Evolutionary conservation across 2,113 vertebrate species (phyloP).

Genomic region (Petromus typicus): DNA sequence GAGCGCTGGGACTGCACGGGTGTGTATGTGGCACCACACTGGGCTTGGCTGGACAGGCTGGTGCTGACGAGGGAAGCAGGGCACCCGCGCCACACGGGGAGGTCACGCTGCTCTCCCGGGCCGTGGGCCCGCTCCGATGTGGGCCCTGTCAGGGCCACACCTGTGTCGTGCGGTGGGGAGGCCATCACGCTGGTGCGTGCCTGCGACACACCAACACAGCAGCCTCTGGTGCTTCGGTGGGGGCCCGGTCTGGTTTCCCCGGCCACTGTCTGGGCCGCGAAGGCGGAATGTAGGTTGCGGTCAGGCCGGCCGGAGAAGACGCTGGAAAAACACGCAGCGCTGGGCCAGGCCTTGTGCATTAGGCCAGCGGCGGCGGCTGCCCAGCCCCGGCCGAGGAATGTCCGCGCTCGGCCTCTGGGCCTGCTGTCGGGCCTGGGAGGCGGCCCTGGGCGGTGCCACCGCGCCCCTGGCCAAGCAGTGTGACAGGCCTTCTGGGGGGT

Average conservation of each 20-base stretch:
- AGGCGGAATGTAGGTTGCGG: constrained; percentile 74
- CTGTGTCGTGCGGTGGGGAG: background rate
- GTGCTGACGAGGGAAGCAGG: background rate
- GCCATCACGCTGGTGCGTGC: too few relatives aligned
- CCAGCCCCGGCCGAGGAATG: constrained; percentile 51
- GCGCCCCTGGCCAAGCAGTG: background rate
- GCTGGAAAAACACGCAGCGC: constrained; percentile 72
- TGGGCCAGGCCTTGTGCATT: constrained; percentile 58
- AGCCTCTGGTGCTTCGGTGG: too few relatives aligned
- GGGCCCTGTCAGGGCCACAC: background rate
- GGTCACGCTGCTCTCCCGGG: too few relatives aligned
- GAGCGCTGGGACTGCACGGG: background rate
- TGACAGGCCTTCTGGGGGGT: background rate
- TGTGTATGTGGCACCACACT: background rate
- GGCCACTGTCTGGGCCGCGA: constrained; percentile 40
- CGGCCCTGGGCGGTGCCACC: background rate
- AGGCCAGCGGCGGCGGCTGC: constrained; percentile 44
- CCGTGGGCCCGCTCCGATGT: too few relatives aligned
- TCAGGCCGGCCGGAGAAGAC: constrained; percentile 60
- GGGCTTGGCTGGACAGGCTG: background rate
- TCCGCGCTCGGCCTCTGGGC: background rate
- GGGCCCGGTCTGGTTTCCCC: background rate
- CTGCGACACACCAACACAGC: too few relatives aligned
- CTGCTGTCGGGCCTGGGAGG: background rate
- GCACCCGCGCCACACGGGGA: background rate